A percentile compares a stretch with the other conserved stretches of the same genome.
Conservation (phyloP, 2,888 invertebrate species). For the Lycaena phlaeas region DNA sequence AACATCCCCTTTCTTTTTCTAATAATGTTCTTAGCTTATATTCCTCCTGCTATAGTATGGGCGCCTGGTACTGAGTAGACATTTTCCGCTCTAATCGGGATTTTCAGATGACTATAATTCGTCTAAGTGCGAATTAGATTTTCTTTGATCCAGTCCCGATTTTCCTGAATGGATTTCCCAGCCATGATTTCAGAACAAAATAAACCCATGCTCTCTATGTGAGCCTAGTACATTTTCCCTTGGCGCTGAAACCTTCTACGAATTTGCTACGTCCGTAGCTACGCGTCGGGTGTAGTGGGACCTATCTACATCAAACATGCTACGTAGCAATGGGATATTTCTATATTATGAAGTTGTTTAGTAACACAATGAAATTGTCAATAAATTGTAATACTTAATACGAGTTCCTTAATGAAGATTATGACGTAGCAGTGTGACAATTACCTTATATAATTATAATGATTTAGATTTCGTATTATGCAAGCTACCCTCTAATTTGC, state of each 20-base stretch:
- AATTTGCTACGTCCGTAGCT: constrained; percentile 16
- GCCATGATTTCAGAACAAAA: constrained; percentile 4
- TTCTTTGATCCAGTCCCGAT: constrained; percentile 33
- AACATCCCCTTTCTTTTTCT: constrained; percentile 35
- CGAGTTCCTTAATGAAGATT: too few species aligned
- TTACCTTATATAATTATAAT: too few species aligned
- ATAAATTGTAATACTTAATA: too few species aligned
- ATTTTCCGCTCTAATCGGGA: constrained; percentile 73
- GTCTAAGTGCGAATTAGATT: constrained; percentile 50
- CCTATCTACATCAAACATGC: too few species aligned
- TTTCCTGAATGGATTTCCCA: constrained; percentile 14
- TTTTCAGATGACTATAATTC: constrained; percentile 56
- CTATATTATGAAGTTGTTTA: too few species aligned
- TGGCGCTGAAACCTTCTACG: constrained; percentile 35
- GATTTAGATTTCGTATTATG: too few species aligned
- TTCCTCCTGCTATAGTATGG: constrained; percentile 26
- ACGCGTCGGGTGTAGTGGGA: too few species aligned
- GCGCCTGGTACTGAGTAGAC: constrained; percentile 59
- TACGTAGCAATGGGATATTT: too few species aligned
- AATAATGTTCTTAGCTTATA: constrained; percentile 21
- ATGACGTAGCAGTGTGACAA: too few species aligned
- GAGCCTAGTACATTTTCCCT: constrained; percentile 39
- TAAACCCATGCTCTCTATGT: constrained; percentile 27
- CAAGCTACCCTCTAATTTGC: too few species aligned
- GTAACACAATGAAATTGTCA: too few species aligned